Evolutionary conservation across 2,888 invertebrate species (phyloP).

Genomic region (Cecidostiba fungosa): DNA sequence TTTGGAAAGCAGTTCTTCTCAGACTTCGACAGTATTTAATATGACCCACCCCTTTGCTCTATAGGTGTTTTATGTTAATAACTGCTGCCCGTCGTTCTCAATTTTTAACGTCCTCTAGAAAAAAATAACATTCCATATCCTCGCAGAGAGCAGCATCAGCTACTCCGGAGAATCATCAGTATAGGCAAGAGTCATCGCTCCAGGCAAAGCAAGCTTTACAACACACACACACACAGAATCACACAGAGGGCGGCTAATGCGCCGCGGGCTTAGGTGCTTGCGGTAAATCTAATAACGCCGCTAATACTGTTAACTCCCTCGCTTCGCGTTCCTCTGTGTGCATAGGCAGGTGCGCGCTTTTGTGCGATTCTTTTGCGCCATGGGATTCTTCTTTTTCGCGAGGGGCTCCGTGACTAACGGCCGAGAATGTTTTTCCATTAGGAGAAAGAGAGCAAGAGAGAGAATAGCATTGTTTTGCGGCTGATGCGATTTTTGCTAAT

Average conservation of each 20-base stretch:
- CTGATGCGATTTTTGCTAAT: conserved; percentile 16
- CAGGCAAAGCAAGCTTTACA: neutral
- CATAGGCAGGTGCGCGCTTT: conserved; percentile 14
- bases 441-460: neutral
- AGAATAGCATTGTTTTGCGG: neutral
- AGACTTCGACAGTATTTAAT: no score
- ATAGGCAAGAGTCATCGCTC: neutral
- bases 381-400: conserved; percentile 13
- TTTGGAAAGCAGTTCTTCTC: no score
- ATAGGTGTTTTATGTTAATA: no score
- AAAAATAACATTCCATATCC: no score
- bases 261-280: conserved; percentile 77
- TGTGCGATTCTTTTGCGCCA: conserved; percentile 19
- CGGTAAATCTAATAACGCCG: conserved; percentile 80
- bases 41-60: no score
- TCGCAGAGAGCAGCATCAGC: neutral
- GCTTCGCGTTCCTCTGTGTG: neutral
- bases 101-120: no score
- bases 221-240: neutral
- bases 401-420: neutral
- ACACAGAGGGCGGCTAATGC: conserved; percentile 37
- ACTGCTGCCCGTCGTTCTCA: no score
- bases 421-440: conserved; percentile 16
- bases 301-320: conserved; percentile 77
- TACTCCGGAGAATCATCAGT: neutral